These are phyloP conservation scores for Dreissena polymorpha DNA, from an alignment of 1,140 invertebrate genomes.

Conservation along the genomic window DNA sequence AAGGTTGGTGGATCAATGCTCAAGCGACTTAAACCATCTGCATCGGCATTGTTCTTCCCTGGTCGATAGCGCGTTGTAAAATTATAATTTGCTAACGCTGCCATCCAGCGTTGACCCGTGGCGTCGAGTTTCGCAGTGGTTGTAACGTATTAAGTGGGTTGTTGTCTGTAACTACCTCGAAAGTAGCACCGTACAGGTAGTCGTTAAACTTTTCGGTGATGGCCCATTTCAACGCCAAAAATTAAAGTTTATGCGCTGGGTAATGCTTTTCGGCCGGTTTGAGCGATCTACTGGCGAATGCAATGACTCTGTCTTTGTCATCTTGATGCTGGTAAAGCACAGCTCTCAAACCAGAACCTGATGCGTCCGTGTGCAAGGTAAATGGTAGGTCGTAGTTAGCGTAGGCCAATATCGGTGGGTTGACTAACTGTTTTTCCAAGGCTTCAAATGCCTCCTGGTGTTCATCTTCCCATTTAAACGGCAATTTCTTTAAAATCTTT, in stretches of 20 bases:
- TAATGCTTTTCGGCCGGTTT: constrained; percentile 35
- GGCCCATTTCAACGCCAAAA: constrained; percentile 52
- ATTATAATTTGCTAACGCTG: constrained; percentile 53
- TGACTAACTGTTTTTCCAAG: background rate
- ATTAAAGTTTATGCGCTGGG: constrained; percentile 50
- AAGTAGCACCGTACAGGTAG: constrained; percentile 50
- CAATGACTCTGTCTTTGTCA: constrained; percentile 19
- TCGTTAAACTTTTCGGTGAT: constrained; percentile 59
- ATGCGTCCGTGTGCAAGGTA: constrained; percentile 31
- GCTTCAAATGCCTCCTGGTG: constrained; percentile 20
- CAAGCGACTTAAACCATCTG: constrained; percentile 25
- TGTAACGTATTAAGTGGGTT: constrained; percentile 59
- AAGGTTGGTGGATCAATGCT: background rate
- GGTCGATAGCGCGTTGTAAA: constrained; percentile 45
- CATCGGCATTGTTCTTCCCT: constrained; percentile 53
- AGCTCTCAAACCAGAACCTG: background rate
- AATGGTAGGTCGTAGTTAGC: constrained; percentile 17
- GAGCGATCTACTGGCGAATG: constrained; percentile 42
- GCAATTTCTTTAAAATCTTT: constrained; percentile 5
- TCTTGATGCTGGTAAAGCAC: constrained; percentile 27
- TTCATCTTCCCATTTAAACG: constrained; percentile 12
- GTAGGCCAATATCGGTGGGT: constrained; percentile 35
- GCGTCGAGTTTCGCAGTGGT: constrained; percentile 56
- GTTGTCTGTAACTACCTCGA: constrained; percentile 57
- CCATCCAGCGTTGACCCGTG: constrained; percentile 56